Evolutionary conservation across 2,888 invertebrate species (phyloP), one percentile per base, ranked within the genome.

Genomic region (Sminthurinus aureus): DNA sequence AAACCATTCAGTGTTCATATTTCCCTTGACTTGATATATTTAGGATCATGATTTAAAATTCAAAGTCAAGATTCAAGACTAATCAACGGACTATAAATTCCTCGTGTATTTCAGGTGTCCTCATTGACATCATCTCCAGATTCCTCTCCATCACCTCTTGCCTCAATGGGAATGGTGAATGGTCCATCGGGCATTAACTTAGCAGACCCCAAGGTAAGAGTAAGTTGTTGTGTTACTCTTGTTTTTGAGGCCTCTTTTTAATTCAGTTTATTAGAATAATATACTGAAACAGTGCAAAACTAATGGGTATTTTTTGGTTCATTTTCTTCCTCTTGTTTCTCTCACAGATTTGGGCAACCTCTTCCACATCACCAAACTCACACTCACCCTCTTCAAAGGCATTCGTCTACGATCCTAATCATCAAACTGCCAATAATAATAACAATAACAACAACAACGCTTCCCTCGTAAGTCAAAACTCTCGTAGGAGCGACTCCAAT

Each of bases 51-150:
- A n/a, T 38, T 38, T 38, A 4, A 38, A 1, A 38, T 38, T 38
- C 38, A 1, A 38, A 38, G 6, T 38, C 38, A 38, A 38, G 38
- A n/a, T n/a, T n/a, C n/a, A n/a, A 4, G 38, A 38, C 38, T 38
- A 38, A 38, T 38, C 38, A 38, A 38, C n/a, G n/a, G n/a, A n/a
- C n/a, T n/a, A n/a, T n/a, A n/a, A n/a, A n/a, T n/a, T 38, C 38
- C 38, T 69, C 69, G 0, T 69, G 13, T 58, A 15, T 58, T 73
- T 83, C 82, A 89, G 89, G 93, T 93, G 89, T 96, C 96, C 89
- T 96, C 96, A 90, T 92, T 96, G 89, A 96, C 96, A 87, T 96
- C 96, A 87, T 96, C 96, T 84, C 96, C 96, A 83, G 96, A 96
- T 91, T 96, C 96, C 86, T 96, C 96, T 87, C 96, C 96, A 85